phyloP scores from a whole-genome alignment of 2,113 vertebrate species.

The Orycteropus afer region DNA sequence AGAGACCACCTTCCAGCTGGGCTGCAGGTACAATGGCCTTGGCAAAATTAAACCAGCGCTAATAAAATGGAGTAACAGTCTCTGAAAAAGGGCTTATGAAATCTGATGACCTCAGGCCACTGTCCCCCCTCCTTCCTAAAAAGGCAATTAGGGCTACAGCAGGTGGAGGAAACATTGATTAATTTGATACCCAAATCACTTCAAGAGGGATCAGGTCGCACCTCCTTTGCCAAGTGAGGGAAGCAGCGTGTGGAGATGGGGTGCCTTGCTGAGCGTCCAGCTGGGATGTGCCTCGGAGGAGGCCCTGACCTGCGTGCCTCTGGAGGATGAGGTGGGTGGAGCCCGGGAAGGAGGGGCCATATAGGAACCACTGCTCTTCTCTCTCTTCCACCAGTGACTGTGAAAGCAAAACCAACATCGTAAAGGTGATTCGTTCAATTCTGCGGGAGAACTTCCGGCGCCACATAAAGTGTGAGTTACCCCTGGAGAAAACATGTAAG shows the following conservation, averaged over 20 bases:
- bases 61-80: fast-evolving
- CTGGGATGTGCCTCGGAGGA: background rate
- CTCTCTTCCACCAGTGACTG: conserved; percentile 86
- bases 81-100: background rate
- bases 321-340: background rate
- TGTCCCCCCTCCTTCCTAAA: too few relatives aligned
- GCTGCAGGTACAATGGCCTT: conserved; percentile 91
- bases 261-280: background rate
- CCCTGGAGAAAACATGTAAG: conserved; percentile 88
- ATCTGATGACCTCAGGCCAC: background rate
- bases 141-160: background rate
- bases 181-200: background rate
- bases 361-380: too few relatives aligned
- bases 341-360: fast-evolving
- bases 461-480: conserved; percentile 89
- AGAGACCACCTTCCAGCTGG: conserved; percentile 95
- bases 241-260: background rate
- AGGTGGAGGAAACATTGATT: background rate
- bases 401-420: conserved; percentile 93
- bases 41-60: background rate
- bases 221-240: background rate
- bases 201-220: background rate
- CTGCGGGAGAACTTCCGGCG: conserved; percentile 95
- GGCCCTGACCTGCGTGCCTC: background rate
- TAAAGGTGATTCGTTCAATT: conserved; percentile 96